These are phyloP conservation scores for Dasypus novemcinctus DNA, from an alignment of 2,113 vertebrate species.

Conservation along the genomic window DNA sequence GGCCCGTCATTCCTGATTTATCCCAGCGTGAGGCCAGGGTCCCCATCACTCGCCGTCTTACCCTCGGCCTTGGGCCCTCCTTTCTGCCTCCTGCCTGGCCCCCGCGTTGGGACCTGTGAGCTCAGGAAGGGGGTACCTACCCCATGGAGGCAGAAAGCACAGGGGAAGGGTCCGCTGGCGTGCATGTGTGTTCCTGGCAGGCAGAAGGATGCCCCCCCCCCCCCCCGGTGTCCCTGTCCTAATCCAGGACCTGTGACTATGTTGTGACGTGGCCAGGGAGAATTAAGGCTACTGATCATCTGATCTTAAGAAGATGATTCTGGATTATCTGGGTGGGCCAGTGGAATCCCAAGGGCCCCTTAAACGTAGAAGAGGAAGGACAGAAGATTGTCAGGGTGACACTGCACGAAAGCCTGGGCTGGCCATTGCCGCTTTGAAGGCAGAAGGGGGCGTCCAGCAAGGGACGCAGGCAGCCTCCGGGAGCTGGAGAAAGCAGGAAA, in stretches of 20 bases:
- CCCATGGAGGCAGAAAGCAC: neutral
- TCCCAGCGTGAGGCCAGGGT: neutral
- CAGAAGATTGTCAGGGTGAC: neutral
- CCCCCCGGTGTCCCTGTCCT: neutral
- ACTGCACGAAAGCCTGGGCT: neutral
- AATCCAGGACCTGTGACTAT: neutral
- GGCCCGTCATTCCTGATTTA: neutral
- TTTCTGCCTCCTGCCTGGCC: neutral
- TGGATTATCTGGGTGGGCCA: neutral
- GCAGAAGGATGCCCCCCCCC: no score
- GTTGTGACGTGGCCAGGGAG: neutral
- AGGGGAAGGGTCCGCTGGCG: neutral
- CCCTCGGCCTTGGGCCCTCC: neutral
- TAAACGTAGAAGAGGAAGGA: neutral
- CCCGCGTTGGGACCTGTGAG: neutral
- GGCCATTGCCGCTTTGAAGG: neutral
- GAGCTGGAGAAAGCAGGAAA: neutral
- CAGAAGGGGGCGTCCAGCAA: neutral
- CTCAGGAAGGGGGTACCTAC: neutral
- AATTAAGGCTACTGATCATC: neutral
- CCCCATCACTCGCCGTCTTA: neutral
- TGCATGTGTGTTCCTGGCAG: neutral
- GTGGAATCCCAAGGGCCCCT: neutral
- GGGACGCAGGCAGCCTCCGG: neutral
- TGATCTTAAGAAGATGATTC: neutral